A percentile compares a stretch with the other conserved stretches of the same genome.
These are phyloP conservation scores for Propsilocerus akamusi DNA, from an alignment of 1,140 invertebrate species.

Conservation along the genomic window DNA sequence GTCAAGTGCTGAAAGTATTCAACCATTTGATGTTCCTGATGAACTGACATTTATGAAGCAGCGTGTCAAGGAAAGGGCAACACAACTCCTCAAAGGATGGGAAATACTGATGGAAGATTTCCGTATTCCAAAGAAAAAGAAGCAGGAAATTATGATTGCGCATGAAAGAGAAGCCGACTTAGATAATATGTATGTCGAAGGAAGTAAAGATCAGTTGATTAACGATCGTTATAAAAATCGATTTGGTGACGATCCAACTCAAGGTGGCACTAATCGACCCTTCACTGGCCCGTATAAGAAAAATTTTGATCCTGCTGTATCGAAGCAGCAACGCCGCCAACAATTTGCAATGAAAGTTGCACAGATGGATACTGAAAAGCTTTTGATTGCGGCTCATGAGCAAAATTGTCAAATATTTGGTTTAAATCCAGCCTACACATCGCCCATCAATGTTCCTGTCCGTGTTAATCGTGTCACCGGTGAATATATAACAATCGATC, in stretches of 20 bases:
- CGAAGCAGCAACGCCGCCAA: slow-evolving; percentile 51
- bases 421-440: slow-evolving; percentile 32
- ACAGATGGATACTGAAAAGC: slow-evolving; percentile 42
- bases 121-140: slow-evolving; percentile 86
- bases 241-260: background rate
- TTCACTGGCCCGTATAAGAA: background rate
- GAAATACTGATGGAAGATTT: slow-evolving; percentile 40
- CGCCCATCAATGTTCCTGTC: slow-evolving; percentile 33
- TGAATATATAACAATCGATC: slow-evolving; percentile 32
- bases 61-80: slow-evolving; percentile 8
- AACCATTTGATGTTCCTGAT: background rate
- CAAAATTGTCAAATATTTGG: slow-evolving; percentile 37
- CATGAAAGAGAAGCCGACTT: slow-evolving; percentile 66
- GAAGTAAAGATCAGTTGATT: slow-evolving; percentile 12
- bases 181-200: slow-evolving; percentile 13
- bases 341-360: slow-evolving; percentile 53
- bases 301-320: slow-evolving; percentile 25
- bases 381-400: slow-evolving; percentile 40
- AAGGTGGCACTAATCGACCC: background rate
- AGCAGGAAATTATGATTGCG: slow-evolving; percentile 82
- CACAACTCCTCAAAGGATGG: slow-evolving; percentile 14
- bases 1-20: background rate
- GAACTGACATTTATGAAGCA: background rate
- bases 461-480: slow-evolving; percentile 37
- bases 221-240: slow-evolving; percentile 6